phyloP scores from a whole-genome alignment of 2,113 vertebrate genomes.

The Meriones unguiculatus region DNA sequence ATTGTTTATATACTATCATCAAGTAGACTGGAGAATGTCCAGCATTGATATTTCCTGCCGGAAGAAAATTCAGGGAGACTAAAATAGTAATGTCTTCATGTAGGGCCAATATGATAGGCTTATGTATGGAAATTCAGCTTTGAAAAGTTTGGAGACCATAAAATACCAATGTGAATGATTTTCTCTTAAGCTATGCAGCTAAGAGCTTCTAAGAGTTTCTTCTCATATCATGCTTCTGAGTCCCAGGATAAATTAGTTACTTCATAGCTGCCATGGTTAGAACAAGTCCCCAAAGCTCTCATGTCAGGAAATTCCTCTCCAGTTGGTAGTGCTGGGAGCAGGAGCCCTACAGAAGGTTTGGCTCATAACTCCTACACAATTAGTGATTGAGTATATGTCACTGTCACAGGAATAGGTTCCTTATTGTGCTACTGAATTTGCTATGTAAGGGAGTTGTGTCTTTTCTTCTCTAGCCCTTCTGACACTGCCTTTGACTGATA shows the following conservation, averaged over 20 bases:
- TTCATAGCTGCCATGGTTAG: not conserved
- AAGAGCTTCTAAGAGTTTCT: not conserved
- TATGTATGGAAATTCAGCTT: conserved; percentile 1
- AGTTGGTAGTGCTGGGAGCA: not conserved
- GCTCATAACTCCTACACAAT: not conserved
- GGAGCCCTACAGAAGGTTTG: not conserved
- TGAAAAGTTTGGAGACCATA: not conserved
- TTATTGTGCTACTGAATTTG: not conserved
- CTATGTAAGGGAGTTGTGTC: not conserved
- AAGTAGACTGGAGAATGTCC: not conserved
- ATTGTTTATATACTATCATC: not conserved
- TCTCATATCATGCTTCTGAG: not conserved
- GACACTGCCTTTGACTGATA: not conserved
- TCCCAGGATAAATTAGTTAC: not conserved
- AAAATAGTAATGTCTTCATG: not conserved
- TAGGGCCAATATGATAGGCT: not conserved
- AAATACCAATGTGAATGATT: not conserved
- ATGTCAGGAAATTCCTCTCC: not conserved
- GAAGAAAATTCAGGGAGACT: not conserved
- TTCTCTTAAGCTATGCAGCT: not conserved
- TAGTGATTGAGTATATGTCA: not conserved
- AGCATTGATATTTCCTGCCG: not conserved
- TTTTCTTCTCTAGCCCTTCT: not conserved
- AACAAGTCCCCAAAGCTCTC: not conserved
- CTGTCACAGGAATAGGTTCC: not conserved